Conservation (phyloP, 2,797 vertebrate genomes). For the Pampus argenteus region DNA sequence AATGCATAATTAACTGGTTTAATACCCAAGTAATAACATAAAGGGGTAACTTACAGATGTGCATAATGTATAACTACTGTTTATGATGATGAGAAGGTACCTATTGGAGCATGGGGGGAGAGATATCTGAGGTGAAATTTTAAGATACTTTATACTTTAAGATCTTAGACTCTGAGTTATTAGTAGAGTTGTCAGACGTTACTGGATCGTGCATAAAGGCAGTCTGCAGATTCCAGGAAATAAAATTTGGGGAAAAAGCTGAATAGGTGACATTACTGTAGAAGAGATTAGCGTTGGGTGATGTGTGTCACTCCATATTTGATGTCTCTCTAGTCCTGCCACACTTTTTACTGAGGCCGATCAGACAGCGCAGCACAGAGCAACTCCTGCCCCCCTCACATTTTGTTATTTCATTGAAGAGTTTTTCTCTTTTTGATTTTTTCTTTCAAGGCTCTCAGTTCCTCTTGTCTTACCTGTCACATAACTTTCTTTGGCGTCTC, state of each 20-base stretch:
- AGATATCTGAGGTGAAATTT: neutral
- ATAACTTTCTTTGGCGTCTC: constrained; percentile 8
- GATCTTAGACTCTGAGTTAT: neutral
- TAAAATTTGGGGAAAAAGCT: constrained; percentile 11
- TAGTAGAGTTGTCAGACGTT: neutral
- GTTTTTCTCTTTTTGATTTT: constrained; percentile 30
- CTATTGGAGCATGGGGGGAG: neutral
- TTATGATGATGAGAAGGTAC: neutral
- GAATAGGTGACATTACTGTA: constrained; percentile 2
- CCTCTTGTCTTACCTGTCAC: constrained; percentile 29
- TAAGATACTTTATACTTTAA: neutral
- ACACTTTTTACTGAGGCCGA: constrained; percentile 36
- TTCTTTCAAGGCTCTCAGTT: constrained; percentile 31
- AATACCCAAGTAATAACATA: neutral
- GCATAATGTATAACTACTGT: neutral
- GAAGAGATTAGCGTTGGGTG: constrained; percentile 30
- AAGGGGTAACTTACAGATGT: neutral
- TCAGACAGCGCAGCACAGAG: constrained; percentile 27
- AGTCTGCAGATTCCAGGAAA: neutral
- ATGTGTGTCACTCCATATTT: constrained; percentile 50
- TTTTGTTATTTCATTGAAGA: constrained; percentile 30
- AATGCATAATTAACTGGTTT: neutral
- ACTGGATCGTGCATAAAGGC: neutral
- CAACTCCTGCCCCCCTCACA: constrained; percentile 36
- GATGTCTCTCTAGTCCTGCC: neutral